A percentile compares a stretch with the other conserved stretches of the same genome.
Conservation (phyloP, 2,797 vertebrate genomes). For the Chelmon rostratus region DNA sequence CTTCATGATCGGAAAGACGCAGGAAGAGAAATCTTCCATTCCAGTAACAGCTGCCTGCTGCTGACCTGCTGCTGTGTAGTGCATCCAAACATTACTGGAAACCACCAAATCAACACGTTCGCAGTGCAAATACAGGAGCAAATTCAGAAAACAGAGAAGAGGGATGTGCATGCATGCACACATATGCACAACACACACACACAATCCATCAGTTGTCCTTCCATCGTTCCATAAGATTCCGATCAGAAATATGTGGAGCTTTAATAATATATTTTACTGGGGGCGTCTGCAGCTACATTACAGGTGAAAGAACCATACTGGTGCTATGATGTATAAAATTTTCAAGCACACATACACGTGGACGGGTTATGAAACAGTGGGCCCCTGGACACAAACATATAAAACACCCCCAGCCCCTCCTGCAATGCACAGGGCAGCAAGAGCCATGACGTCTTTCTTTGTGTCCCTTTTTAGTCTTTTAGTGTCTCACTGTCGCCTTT, state of each 20-base stretch:
- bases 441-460: too few relatives aligned
- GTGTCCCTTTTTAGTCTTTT: neutral
- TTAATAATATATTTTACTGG: constrained; percentile 3
- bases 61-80: too few relatives aligned
- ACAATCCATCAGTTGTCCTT: too few relatives aligned
- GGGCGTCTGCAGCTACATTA: neutral
- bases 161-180: too few relatives aligned
- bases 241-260: neutral
- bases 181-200: too few relatives aligned
- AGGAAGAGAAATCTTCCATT: neutral
- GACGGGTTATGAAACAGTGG: neutral
- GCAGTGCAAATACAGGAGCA: neutral
- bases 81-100: neutral
- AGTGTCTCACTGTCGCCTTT: neutral
- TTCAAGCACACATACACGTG: neutral
- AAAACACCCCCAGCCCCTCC: neutral
- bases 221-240: neutral
- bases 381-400: neutral
- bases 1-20: neutral
- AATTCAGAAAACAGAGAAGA: neutral
- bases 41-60: neutral
- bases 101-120: neutral
- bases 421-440: neutral
- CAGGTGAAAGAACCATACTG: neutral
- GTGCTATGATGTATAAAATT: neutral